Base-by-base conservation (phyloP, 2,113 vertebrate genomes). In the Phasianus colchicus region DNA sequence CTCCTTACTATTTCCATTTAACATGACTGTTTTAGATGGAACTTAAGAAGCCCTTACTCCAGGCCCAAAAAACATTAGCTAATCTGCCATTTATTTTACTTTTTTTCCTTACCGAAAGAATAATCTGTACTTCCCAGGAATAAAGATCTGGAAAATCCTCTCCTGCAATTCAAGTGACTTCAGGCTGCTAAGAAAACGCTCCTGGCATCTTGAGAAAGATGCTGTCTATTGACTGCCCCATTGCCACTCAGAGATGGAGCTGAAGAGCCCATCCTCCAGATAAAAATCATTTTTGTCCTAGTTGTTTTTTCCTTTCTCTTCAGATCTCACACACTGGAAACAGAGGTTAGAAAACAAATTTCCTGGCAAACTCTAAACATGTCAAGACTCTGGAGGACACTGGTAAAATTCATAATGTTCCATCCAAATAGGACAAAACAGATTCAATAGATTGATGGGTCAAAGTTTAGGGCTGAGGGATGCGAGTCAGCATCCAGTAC, bases 101-200 rank as follows among this genome's bases (percentile, higher is more conserved):
- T 57, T 30, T 24, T 14, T 27, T 21, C 5, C 30, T 17, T 45
- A n/a, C 57, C 15, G 15, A 86, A 83, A 58, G 67, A 6, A 20
- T 4, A 66, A 30, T 3, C 36, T 17, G 40, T 36, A 50, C 38
- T 73, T 76, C 30, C n/a, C 40, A 0, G 0, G 4, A 60, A 67
- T 25, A 82, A 42, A 50, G 66, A 24, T 11, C 4, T 47, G 43
- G 67, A 63, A 73, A 81, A 67, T 0, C 2, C 30, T 81, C 17
- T 36, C 18, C 30, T 69, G 19, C 32, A 47, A 32, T 38, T 77
- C 29, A 61, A 71, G 57, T 6, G 6, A 61, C 27, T 71, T 47
- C 34, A 73, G 50, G 55, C 27, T 70, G 74, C 54, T 42, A 66
- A 47, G 47, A 65, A 79, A 61, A 40, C 2, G 16, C 12, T 71